Evolutionary conservation across 2,113 vertebrate genomes (phyloP).

Genomic region (Pachycephala philippinensis): DNA sequence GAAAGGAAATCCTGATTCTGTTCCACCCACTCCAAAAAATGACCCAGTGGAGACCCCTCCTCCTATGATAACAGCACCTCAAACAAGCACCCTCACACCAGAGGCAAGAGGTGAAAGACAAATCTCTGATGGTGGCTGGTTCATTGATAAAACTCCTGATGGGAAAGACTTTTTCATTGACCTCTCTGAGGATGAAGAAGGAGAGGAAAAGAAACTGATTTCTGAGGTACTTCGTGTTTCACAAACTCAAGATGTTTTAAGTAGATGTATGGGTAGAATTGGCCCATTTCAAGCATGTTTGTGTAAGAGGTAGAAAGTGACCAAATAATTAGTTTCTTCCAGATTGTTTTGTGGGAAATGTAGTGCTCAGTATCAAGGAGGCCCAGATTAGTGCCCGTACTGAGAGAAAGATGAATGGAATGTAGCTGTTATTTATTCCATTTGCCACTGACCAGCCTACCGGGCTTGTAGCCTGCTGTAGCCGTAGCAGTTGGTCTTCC

Average conservation of each 20-base stretch:
- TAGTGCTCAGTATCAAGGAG: not conserved
- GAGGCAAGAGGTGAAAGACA: not conserved
- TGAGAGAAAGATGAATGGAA: not conserved
- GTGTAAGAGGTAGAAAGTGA: not conserved
- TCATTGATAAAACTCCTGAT: constrained; percentile 78
- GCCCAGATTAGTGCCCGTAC: not conserved
- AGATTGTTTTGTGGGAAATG: not conserved
- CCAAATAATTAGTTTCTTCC: not conserved
- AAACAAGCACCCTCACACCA: not conserved
- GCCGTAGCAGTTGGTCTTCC: not conserved
- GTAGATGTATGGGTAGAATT: not conserved
- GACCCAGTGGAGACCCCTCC: not conserved
- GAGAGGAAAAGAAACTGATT: constrained; percentile 2
- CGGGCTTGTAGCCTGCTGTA: not conserved
- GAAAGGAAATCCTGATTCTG: constrained; percentile 73
- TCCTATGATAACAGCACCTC: not conserved
- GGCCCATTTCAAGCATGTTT: not conserved
- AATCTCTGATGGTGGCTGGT: constrained; percentile 78
- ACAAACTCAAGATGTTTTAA: not conserved
- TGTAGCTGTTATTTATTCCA: not conserved
- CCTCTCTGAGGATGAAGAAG: constrained; percentile 73
- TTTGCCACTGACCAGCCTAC: not conserved
- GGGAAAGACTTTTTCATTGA: constrained; percentile 75
- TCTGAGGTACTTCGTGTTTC: constrained; percentile 57
- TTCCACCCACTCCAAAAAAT: constrained; percentile 42